These are phyloP conservation scores for Drosophila testacea DNA, from an alignment of 2,888 invertebrate genomes.

Conservation along the genomic window DNA sequence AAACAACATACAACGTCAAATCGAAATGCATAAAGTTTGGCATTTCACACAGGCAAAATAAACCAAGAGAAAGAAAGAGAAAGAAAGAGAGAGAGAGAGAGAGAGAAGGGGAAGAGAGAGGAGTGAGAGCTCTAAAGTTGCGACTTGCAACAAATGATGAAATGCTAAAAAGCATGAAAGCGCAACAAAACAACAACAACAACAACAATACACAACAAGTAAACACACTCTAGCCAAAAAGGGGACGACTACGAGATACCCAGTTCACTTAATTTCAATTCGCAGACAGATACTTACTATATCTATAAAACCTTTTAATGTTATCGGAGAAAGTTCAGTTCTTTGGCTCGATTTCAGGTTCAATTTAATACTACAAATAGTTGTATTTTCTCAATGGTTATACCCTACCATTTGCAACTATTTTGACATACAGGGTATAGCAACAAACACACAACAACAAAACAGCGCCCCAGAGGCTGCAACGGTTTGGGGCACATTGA, in stretches of 20 bases:
- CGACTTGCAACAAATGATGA: conserved; percentile 72
- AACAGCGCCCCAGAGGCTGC: conserved; percentile 23
- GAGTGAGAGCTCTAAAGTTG: neutral
- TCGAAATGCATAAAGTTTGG: conserved; percentile 53
- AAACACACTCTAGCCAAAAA: neutral
- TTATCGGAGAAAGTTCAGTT: too few species aligned
- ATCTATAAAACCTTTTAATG: too few species aligned
- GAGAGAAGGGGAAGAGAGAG: neutral
- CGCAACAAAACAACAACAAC: conserved; percentile 31
- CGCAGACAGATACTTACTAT: too few species aligned
- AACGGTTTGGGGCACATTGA: conserved; percentile 38
- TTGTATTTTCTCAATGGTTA: too few species aligned
- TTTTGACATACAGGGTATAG: too few species aligned
- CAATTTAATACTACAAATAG: too few species aligned
- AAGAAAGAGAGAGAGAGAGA: neutral
- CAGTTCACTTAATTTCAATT: too few species aligned
- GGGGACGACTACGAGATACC: too few species aligned
- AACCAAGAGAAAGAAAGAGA: neutral
- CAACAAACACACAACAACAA: conserved; percentile 12
- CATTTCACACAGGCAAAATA: conserved; percentile 8
- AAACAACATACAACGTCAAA: conserved; percentile 28
- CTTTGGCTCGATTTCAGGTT: too few species aligned
- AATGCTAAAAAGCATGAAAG: conserved; percentile 71
- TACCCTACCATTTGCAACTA: too few species aligned
- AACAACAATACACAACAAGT: conserved; percentile 12